Base-by-base conservation (phyloP, 1,140 invertebrate species). In the Babylonia areolata region DNA sequence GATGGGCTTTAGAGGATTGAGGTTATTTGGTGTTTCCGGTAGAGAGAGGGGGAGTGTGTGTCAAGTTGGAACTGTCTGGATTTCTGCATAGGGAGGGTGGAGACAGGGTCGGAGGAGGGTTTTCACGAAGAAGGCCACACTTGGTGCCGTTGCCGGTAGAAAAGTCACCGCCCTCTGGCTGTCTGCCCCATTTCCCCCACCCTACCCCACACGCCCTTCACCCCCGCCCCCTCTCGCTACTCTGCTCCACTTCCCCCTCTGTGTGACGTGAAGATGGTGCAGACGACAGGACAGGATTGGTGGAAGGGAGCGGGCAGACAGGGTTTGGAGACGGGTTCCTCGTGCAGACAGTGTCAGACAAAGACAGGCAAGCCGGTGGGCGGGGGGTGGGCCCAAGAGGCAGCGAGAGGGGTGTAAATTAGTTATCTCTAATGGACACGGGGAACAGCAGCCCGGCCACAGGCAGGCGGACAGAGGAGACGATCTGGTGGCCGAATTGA, bases 401-500 rank as follows among this genome's bases (percentile, higher is more conserved):
- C 37, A 77, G 75, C 35, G 35, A 77, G 75, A 77, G 11, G 75
- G 75, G 64, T 84, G 69, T 84, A 84, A 84, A 84, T 73, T 84
- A 84, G 82, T 84, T 84, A 84, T 73, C 82, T 69, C 64, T 84
- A 84, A 84, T 84, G 82, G 82, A 84, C 82, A 84, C 39, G 35
- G 64, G 64, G 54, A 58, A 37, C 81, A 84, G 23, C 40, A 37
- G 37, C 33, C 28, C 33, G 11, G 39, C 20, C 5, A 84, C 12
- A 28, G 82, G 23, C 28, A 46, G 69, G 75, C 40, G 75, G 64
- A 46, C 11, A 33, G 69, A 51, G 69, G 64, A 73, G 69, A 82
- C 42, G 51, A 64, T 46, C 80, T 40, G 37, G 78, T 28, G 75
- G 39, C 39, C 46, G 46, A 87, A 87, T 87, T 81, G 86, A 87